A percentile compares a stretch with the other conserved stretches of the same genome.
Conservation (phyloP, 2,888 invertebrate species). For the Teleogryllus oceanicus region DNA sequence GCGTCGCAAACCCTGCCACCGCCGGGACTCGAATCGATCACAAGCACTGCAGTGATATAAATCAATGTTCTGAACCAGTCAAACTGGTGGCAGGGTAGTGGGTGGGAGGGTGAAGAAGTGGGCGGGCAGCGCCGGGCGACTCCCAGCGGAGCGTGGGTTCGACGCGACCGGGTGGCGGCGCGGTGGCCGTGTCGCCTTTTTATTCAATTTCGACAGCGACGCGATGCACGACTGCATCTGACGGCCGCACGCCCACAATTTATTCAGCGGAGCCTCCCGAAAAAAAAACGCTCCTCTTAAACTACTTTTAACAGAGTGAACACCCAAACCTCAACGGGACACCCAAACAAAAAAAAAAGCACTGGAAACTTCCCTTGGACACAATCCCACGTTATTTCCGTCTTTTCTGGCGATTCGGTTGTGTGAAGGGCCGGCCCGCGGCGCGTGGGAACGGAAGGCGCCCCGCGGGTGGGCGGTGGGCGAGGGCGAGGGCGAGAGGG, state of each 20-base stretch:
- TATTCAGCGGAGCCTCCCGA: neutral
- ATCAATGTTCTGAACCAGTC: too few relatives aligned
- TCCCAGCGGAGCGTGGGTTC: too few relatives aligned
- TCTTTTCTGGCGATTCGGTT: neutral
- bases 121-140: too few relatives aligned
- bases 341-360: neutral
- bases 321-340: neutral
- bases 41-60: too few relatives aligned
- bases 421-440: neutral
- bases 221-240: conserved; percentile 1
- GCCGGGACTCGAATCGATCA: too few relatives aligned
- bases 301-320: neutral
- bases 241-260: neutral
- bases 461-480: too few relatives aligned
- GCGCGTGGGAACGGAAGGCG: neutral
- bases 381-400: neutral
- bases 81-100: too few relatives aligned
- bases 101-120: too few relatives aligned
- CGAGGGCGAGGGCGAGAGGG: too few relatives aligned
- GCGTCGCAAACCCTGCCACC: too few relatives aligned
- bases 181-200: neutral
- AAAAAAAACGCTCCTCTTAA: neutral
- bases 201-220: neutral
- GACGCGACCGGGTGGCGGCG: too few relatives aligned
- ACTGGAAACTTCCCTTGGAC: neutral